Evolutionary conservation across 2,888 invertebrate genomes (phyloP).

Genomic region (Campoplex capitator): DNA sequence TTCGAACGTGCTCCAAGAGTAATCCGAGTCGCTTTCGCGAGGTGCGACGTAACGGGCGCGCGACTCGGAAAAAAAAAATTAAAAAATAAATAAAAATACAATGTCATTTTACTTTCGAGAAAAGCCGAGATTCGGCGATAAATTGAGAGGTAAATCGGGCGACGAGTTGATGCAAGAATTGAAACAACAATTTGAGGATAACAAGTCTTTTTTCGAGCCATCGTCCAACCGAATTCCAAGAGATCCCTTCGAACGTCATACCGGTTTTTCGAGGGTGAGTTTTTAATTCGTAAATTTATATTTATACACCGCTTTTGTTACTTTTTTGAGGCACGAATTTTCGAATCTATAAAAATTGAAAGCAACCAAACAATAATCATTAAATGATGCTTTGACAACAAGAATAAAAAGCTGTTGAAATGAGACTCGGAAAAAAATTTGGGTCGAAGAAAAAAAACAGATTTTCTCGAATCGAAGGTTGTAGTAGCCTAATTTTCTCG

Average conservation of each 20-base stretch:
- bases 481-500: slow-evolving; percentile 16
- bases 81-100: background rate
- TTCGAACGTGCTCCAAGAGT: slow-evolving; percentile 8
- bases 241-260: slow-evolving; percentile 80
- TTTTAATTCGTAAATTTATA: background rate
- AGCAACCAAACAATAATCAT: background rate
- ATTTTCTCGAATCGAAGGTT: slow-evolving; percentile 10
- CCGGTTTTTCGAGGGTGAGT: slow-evolving; percentile 78
- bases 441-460: slow-evolving; percentile 5
- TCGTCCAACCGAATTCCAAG: slow-evolving; percentile 69
- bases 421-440: background rate
- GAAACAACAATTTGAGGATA: slow-evolving; percentile 81
- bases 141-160: slow-evolving; percentile 79
- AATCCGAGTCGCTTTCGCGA: slow-evolving; percentile 62
- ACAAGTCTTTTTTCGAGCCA: slow-evolving; percentile 79
- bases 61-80: slow-evolving; percentile 54
- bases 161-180: slow-evolving; percentile 81
- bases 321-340: background rate
- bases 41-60: slow-evolving; percentile 51
- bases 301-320: background rate
- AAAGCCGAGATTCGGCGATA: slow-evolving; percentile 80
- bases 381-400: background rate
- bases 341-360: background rate
- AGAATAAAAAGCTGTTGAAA: background rate
- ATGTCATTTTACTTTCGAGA: slow-evolving; percentile 83